These are phyloP conservation scores for Aricia artaxerxes DNA, from an alignment of 2,888 invertebrate species.

Conservation along the genomic window DNA sequence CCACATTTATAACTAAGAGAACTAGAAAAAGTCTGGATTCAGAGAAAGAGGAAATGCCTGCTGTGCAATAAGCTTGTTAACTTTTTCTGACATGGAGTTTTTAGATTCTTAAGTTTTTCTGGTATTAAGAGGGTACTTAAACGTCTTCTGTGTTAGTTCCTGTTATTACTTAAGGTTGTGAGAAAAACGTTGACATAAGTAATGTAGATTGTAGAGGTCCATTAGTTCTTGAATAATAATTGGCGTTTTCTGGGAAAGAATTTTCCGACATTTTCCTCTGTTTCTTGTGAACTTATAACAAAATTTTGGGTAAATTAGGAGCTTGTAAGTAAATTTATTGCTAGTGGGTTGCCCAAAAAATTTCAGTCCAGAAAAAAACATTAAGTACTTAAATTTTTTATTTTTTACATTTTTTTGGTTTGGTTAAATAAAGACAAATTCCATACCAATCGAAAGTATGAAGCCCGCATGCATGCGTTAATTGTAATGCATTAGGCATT, in stretches of 20 bases:
- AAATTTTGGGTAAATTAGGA: not conserved
- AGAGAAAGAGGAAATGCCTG: conserved; percentile 6
- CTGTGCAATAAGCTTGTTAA: conserved; percentile 10
- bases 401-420: too few species aligned
- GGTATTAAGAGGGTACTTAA: not conserved
- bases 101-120: conserved; percentile 16
- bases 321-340: too few species aligned
- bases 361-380: too few species aligned
- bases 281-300: not conserved
- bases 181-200: not conserved
- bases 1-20: not conserved
- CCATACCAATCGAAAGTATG: too few species aligned
- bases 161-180: not conserved
- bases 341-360: too few species aligned
- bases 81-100: conserved; percentile 3
- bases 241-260: not conserved
- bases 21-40: not conserved
- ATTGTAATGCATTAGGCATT: too few species aligned
- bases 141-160: not conserved
- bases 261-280: not conserved
- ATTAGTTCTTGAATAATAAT: not conserved
- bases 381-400: too few species aligned
- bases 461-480: too few species aligned
- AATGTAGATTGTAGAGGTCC: not conserved
- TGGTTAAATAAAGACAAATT: too few species aligned